Base-by-base conservation (phyloP, 2,113 vertebrate species). In the Perognathus longimembris region DNA sequence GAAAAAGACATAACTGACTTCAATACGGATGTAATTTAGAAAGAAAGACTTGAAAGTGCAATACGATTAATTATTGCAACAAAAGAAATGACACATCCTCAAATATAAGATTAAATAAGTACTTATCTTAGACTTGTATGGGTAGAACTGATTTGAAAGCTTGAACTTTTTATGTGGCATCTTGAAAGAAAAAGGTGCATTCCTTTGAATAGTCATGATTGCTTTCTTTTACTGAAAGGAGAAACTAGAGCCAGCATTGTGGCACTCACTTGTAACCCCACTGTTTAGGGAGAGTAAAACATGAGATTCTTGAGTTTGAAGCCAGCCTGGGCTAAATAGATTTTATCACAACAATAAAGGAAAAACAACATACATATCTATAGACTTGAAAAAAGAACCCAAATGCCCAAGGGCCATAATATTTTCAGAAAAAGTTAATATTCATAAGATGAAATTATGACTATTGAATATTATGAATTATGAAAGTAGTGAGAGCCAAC, bases 351-450 rank as follows among this genome's bases (percentile, higher is more conserved):
- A 59, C 21, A 59, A 59, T 24, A 86, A 71, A 93, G 38, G 50
- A 91, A 12, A 89, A 91, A 63, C 28, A 93, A 86, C 50, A 10
- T n/a, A 90, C 59, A 1, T 57, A 89, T 88, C 32, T 80, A 71
- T 74, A 89, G 93, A 91, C 70, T 73, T 95, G 86, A 57, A 61
- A 54, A 81, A 81, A 92, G 74, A 93, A 67, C 32, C 21, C 26
- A 90, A 63, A 93, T 92, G 83, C 66, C 69, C 84, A 88, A 80
- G 20, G 50, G 30, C 6, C 24, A 8, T 66, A 88, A 87, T 89
- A 77, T 94, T 93, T 92, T 83, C 89, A 90, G 84, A 92, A 91
- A 85, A 84, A 92, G 57, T 92, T 80, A 94, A 94, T 93, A 87
- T 84, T 93, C 38, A 78, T 85, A 85, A 93, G 38, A 91, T 24